A percentile compares a stretch with the other conserved stretches of the same genome.
Conservation (phyloP, 2,113 vertebrate species). For the Takifugu flavidus region DNA sequence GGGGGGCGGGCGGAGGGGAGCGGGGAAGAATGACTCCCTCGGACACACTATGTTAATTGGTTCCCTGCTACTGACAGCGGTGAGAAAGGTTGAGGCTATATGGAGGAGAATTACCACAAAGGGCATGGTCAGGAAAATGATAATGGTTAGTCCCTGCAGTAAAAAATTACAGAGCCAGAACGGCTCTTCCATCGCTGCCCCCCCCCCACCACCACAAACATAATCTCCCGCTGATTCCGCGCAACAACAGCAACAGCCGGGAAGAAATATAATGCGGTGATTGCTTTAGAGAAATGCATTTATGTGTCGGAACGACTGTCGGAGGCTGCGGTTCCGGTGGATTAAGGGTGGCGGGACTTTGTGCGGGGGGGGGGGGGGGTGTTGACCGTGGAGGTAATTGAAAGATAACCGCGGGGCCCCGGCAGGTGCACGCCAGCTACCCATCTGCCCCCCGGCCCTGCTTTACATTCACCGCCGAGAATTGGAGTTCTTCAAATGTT, state of each 20-base stretch:
- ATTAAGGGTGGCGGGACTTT: constrained; percentile 31
- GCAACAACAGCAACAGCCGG: constrained; percentile 42
- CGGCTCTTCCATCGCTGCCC: constrained; percentile 27
- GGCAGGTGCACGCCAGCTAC: constrained; percentile 34
- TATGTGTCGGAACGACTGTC: constrained; percentile 16
- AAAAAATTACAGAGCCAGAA: constrained; percentile 23
- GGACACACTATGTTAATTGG: constrained; percentile 75
- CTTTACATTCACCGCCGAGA: constrained; percentile 64
- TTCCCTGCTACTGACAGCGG: constrained; percentile 62
- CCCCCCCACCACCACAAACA: constrained; percentile 25
- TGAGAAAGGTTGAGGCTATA: constrained; percentile 64
- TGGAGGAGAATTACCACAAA: constrained; percentile 57
- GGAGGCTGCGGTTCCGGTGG: constrained; percentile 17
- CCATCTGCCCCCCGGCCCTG: constrained; percentile 36
- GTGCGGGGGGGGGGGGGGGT: constrained; percentile 20
- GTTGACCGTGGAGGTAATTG: constrained; percentile 49
- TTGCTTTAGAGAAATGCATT: constrained; percentile 17
- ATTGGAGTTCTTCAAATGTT: constrained; percentile 72
- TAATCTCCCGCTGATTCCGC: constrained; percentile 44
- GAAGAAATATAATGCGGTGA: constrained; percentile 31
- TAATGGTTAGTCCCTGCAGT: constrained; percentile 50
- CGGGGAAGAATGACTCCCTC: constrained; percentile 60
- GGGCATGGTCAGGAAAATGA: constrained; percentile 54
- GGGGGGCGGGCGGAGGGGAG: constrained; percentile 23
- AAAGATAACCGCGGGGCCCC: constrained; percentile 55